These are phyloP conservation scores for Hiodon alosoides DNA, from an alignment of 2,113 vertebrate genomes.

Conservation along the genomic window DNA sequence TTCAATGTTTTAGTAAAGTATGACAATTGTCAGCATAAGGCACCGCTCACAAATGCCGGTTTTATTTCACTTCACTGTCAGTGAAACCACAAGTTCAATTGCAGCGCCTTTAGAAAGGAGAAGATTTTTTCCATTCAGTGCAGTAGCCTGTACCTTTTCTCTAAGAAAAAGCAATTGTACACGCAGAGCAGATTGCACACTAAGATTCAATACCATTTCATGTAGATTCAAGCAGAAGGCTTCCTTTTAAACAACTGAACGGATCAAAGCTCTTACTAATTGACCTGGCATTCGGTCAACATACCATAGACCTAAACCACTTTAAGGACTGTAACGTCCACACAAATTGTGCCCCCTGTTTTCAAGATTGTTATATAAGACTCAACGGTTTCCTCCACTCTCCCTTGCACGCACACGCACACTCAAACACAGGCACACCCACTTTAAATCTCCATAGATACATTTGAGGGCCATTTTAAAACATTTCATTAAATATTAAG, in stretches of 20 bases:
- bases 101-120: neutral
- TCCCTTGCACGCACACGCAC: neutral
- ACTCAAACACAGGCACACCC: neutral
- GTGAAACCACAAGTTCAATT: neutral
- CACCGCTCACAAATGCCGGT: too few species aligned
- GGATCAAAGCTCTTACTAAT: slow-evolving; percentile 55
- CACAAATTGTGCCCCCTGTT: neutral
- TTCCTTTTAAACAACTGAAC: slow-evolving; percentile 47
- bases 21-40: too few species aligned
- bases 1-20: too few species aligned
- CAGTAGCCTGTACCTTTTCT: neutral
- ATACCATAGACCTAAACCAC: slow-evolving; percentile 7
- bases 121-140: neutral
- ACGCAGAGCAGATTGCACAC: neutral
- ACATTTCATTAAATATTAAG: too few species aligned
- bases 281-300: slow-evolving; percentile 45
- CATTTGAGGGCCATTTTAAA: too few species aligned
- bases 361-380: neutral
- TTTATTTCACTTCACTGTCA: too few species aligned
- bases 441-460: too few species aligned
- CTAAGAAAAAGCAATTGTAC: neutral
- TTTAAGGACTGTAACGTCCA: neutral
- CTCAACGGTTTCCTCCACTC: neutral
- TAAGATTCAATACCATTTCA: too few species aligned
- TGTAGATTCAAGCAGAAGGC: neutral